Evolutionary conservation across 2,888 invertebrate species (phyloP).

Genomic region (Torymus tubicola): DNA sequence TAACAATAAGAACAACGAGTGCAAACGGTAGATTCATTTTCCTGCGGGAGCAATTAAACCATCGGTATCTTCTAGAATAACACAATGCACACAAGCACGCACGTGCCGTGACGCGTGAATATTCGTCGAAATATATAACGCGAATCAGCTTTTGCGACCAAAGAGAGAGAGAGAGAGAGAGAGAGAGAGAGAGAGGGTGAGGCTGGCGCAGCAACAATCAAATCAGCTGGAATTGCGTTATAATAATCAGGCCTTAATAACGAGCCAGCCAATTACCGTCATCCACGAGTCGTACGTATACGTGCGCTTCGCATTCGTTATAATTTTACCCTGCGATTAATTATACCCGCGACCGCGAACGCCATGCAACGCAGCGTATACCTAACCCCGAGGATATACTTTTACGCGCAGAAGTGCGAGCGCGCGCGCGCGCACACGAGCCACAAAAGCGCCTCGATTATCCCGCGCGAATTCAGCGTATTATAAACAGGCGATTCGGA

Average conservation of each 20-base stretch:
- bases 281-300: background rate
- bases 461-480: slow-evolving; percentile 30
- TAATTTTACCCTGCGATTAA: slow-evolving; percentile 39
- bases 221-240: slow-evolving; percentile 14
- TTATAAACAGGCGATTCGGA: slow-evolving; percentile 32
- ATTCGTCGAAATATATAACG: too few species aligned
- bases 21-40: too few species aligned
- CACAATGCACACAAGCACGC: too few species aligned
- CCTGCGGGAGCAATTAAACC: too few species aligned
- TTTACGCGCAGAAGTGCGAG: background rate
- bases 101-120: too few species aligned
- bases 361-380: background rate
- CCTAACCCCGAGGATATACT: background rate
- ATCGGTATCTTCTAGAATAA: too few species aligned
- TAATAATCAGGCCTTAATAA: slow-evolving; percentile 28
- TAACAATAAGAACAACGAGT: too few species aligned
- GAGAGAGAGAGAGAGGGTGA: too few species aligned
- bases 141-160: too few species aligned
- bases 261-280: slow-evolving; percentile 30
- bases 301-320: background rate
- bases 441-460: slow-evolving; percentile 20
- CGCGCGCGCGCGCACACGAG: background rate
- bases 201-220: slow-evolving; percentile 5
- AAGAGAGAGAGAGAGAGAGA: too few species aligned
- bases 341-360: slow-evolving; percentile 18